Evolutionary conservation across 1,140 invertebrate species (phyloP).

Genomic region (Atopsyche davidsoni): DNA sequence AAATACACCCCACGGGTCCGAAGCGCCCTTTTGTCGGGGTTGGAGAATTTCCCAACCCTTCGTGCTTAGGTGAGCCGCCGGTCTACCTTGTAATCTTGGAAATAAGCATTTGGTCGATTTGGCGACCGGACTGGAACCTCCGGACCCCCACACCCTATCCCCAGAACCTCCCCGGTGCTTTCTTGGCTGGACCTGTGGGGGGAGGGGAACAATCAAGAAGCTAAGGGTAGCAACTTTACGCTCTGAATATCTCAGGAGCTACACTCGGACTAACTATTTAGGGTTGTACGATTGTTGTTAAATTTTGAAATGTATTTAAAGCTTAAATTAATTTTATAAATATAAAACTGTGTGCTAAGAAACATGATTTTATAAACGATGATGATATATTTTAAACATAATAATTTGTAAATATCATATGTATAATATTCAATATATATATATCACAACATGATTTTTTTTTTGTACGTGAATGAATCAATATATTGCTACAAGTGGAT

Average conservation of each 20-base stretch:
- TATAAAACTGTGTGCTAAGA: no score
- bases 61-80: no score
- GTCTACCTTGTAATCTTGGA: conserved; percentile 19
- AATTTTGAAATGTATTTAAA: neutral
- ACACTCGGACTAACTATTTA: conserved; percentile 5
- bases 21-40: no score
- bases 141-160: conserved; percentile 1
- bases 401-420: neutral
- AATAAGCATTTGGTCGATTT: conserved; percentile 14
- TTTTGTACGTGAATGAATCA: no score
- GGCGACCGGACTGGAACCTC: conserved; percentile 11
- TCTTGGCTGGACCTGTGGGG: neutral
- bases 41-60: no score
- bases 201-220: conserved; percentile 23
- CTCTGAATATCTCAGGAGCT: conserved; percentile 13
- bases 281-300: conserved; percentile 10
- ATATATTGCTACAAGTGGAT: no score
- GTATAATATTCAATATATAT: neutral
- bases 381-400: no score
- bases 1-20: no score
- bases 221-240: conserved; percentile 17
- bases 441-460: neutral
- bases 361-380: no score
- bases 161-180: neutral
- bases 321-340: neutral